Conservation (phyloP, 2,888 invertebrate species). For the Drosophila quinaria region DNA sequence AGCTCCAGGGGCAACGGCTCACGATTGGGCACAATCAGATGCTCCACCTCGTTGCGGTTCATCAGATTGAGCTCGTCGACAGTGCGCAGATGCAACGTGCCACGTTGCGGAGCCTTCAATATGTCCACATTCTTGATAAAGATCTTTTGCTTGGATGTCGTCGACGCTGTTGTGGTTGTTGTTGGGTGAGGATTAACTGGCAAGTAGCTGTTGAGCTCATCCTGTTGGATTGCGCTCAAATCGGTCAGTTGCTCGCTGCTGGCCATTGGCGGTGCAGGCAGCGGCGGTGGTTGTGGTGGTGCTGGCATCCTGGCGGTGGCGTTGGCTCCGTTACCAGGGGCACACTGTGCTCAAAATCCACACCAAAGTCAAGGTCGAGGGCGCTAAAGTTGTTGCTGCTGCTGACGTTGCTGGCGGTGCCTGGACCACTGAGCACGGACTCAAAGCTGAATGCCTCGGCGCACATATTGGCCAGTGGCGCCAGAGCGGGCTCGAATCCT, state of each 20-base stretch:
- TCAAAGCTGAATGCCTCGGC: constrained; percentile 66
- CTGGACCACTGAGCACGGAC: constrained; percentile 50
- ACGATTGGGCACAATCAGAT: constrained; percentile 83
- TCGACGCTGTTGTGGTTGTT: constrained; percentile 6
- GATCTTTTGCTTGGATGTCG: constrained; percentile 78
- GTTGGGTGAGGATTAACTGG: constrained; percentile 24
- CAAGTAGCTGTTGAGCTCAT: constrained; percentile 42
- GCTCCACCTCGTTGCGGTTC: constrained; percentile 85
- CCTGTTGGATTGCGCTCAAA: constrained; percentile 25
- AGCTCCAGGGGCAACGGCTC: constrained; percentile 64
- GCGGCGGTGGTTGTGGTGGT: constrained; percentile 24
- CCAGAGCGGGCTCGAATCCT: constrained; percentile 61
- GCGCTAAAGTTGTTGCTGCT: constrained; percentile 61
- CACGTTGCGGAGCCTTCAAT: constrained; percentile 80
- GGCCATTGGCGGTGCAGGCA: constrained; percentile 44
- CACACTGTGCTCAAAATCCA: constrained; percentile 59
- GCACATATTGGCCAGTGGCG: constrained; percentile 59
- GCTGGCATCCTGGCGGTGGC: constrained; percentile 45
- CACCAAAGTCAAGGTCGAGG: constrained; percentile 66
- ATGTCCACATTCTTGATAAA: constrained; percentile 84
- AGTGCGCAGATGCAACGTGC: constrained; percentile 84
- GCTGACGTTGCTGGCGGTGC: constrained; percentile 25
- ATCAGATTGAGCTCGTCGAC: constrained; percentile 85
- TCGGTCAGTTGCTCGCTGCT: constrained; percentile 28
- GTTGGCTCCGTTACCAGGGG: constrained; percentile 63